Base-by-base conservation (phyloP, 2,888 invertebrate species). In the Agonopterix subpropinquella region DNA sequence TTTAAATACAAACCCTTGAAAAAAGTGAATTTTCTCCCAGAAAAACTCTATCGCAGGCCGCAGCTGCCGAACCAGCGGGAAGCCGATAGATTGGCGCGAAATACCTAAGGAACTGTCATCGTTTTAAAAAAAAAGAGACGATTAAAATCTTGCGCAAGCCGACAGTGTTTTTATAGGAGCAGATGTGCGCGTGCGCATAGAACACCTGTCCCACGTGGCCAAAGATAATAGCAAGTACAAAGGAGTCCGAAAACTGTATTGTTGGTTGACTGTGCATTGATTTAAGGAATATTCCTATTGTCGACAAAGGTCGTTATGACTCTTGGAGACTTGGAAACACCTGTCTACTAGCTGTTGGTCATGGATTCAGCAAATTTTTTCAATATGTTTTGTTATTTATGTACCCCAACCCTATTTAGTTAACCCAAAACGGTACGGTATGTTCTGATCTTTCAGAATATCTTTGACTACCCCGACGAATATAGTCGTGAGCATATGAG, bases 101-200 rank as follows among this genome's bases (percentile, higher is more conserved):
- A 85, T 80, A 74, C 73, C 73, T 80, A 77, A 64, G 68, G 70
- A 77, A 77, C 77, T 87, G 87, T 84, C 86, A 82, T 80, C 81
- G 63, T 73, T 70, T 63, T 54, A 55, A 55, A 68, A 71, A 72
- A 76, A 83, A 66, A 65, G 77, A 76, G 62, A 62, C 78, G 81
- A 86, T 87, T 85, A 84, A 74, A 83, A 86, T 86, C 86, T 88
- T 88, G 80, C 80, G 70, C 82, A 88, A 88, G 78, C 80, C 78
- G 76, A 67, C 68, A 66, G 51, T 53, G 73, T 77, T 82, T 81
- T 79, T 80, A 60, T 70, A 55, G 45, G 58, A 63, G 76, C 87
- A 87, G 87, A 68, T 87, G 87, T 74, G 84, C 86, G 81, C 86
- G 86, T 86, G 87, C 85, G 72, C 71, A 53, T 54, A 48, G 44